Conservation (phyloP, 2,113 vertebrate species). For the Dermatemys mawii region DNA sequence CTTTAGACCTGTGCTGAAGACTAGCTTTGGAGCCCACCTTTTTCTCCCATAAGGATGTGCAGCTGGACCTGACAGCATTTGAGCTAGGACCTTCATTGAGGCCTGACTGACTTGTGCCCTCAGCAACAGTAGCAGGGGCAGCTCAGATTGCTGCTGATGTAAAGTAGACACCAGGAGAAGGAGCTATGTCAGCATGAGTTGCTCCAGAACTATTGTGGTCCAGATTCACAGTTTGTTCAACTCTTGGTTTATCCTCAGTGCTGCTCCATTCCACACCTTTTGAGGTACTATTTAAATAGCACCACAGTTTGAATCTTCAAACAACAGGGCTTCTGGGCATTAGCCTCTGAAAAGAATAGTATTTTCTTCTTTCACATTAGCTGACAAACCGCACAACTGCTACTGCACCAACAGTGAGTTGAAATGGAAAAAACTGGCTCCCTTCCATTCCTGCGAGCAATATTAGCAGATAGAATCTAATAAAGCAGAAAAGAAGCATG, state of each 20-base stretch:
- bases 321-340: not conserved
- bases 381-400: not conserved
- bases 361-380: not conserved
- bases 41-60: not conserved
- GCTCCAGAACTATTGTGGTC: not conserved
- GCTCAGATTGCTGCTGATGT: not conserved
- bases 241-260: not conserved
- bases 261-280: not conserved
- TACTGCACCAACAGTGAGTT: not conserved
- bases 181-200: not conserved
- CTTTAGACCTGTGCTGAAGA: not conserved
- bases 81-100: not conserved
- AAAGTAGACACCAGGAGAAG: rapidly evolving
- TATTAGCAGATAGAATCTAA: not conserved
- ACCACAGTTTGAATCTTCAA: not conserved
- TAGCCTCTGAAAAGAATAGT: not conserved
- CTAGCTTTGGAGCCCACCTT: not conserved
- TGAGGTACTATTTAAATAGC: not conserved
- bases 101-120: not conserved
- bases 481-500: not conserved
- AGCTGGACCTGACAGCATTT: not conserved
- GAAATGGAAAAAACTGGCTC: not conserved
- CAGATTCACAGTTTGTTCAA: not conserved
- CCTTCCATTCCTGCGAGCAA: not conserved
- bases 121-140: not conserved